Conservation (phyloP, 2,113 vertebrate genomes). For the Scolopax mira region DNA sequence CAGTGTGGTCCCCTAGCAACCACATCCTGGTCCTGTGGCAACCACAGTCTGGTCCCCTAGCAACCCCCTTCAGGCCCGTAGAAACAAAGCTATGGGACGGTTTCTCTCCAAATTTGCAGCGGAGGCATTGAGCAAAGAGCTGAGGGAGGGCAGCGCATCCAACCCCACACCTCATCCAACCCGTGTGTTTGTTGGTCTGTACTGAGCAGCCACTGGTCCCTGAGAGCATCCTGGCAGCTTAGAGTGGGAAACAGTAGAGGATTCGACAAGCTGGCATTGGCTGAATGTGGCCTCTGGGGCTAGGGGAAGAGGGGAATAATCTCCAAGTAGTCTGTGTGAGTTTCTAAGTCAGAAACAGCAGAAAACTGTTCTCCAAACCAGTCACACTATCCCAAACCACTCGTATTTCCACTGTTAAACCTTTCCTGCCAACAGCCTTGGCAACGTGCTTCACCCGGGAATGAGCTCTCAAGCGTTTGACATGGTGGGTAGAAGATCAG, state of each 20-base stretch:
- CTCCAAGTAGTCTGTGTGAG: neutral
- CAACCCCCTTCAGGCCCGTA: neutral
- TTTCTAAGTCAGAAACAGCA: neutral
- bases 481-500: fast-evolving
- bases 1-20: conserved; percentile 2
- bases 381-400: neutral
- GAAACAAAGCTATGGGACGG: neutral
- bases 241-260: too few relatives aligned
- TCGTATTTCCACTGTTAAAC: fast-evolving
- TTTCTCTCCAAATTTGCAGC: neutral
- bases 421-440: neutral
- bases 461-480: neutral
- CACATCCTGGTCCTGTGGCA: neutral
- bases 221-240: too few relatives aligned
- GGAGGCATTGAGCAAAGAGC: neutral
- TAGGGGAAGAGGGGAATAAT: neutral
- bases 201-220: neutral
- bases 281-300: neutral
- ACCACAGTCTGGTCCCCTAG: neutral
- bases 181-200: neutral
- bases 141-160: neutral
- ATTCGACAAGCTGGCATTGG: too few relatives aligned
- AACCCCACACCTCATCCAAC: neutral
- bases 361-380: neutral
- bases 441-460: neutral